Base-by-base conservation (phyloP, 1,140 invertebrate species). In the Solen grandis region DNA sequence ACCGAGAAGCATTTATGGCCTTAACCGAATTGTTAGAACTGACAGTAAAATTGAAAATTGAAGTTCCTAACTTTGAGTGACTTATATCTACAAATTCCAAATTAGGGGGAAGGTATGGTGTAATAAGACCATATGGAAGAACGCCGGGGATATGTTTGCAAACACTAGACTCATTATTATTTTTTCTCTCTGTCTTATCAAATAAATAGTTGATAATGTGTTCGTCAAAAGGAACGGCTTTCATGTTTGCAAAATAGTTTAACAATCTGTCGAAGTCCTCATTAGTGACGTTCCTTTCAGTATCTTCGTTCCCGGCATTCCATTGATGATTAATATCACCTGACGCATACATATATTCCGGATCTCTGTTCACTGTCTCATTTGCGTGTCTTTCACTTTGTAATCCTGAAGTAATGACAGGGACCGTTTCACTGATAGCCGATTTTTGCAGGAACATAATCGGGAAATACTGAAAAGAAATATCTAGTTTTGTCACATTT, bases 31-130 rank as follows among this genome's bases (percentile, higher is more conserved):
- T 80, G n/a, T 33, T 80, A 19, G n/a, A 8, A 50, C 31, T 50
- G 22, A 78, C 13, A 41, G 29, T 3, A 1, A 68, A 16, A 27
- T 78, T 33, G 10, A 8, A 22, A 8, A 69, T 60, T 31, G 75
- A 50, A 5, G 8, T 0, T 0, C 31, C 63, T 3, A 69, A 19
- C 10, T 78, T 69, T 19, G 63, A 66, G 50, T 57, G 13, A 38
- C 75, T 78, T 1, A 78, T 14, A 69, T 78, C 75, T 5, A 69
- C 5, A 8, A 29, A 38, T 36, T 68, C 52, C 8, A 78, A 27
- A 19, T 78, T 78, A 2, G 63, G 52, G 16, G 75, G 75, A n/a
- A 78, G 10, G 25, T 27, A 59, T 14, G 22, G 41, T 46, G 8
- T 8, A 10, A 46, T 46, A 8, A 46, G 19, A 46, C 41, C 41